Base-by-base conservation (phyloP, 1,140 invertebrate genomes). In the Lasioglossum albipes region DNA sequence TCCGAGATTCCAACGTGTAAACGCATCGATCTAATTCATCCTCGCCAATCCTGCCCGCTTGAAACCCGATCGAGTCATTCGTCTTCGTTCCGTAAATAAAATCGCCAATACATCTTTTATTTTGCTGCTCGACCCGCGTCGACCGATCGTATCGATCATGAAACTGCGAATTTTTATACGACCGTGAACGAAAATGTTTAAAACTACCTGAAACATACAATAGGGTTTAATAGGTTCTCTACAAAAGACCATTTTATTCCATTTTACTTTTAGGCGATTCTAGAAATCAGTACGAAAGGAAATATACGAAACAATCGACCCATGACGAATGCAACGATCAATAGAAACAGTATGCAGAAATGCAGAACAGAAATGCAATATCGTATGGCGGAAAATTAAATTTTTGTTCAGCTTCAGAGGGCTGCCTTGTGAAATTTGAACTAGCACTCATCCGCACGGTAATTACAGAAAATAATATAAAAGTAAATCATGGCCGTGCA, bases 401-500 rank as follows among this genome's bases (percentile, higher is more conserved):
- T 70, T 69, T 61, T 20, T 7, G 18, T 12, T 7, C 16, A 0
- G n/a, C 7, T 13, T 41, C 1, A 22, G 16, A 4, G n/a, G 12
- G 20, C 7, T 27, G 52, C 18, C 22, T 36, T 54, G 52, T 54
- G 52, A 16, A 45, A 31, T 61, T 54, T 57, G 52, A n/a, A 18
- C 18, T 45, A 27, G 27, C n/a, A 10, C 5, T 16, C 36, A 20
- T 10, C 9, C 18, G 27, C 1, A 2, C 36, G n/a, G n/a, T 54
- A 79, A 54, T 65, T 54, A 31, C 61, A 12, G 57, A 16, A 59
- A 42, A 57, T 52, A 72, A 73, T 54, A 72, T 36, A 72, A 72
- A 52, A 72, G 59, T 72, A 42, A 78, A 62, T 31, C 13, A 18
- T 16, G 61, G 9, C 36, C 42, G 45, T 42, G 68, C 69, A 42